Base-by-base conservation (phyloP, 2,113 vertebrate species). In the Oxyruncus cristatus region DNA sequence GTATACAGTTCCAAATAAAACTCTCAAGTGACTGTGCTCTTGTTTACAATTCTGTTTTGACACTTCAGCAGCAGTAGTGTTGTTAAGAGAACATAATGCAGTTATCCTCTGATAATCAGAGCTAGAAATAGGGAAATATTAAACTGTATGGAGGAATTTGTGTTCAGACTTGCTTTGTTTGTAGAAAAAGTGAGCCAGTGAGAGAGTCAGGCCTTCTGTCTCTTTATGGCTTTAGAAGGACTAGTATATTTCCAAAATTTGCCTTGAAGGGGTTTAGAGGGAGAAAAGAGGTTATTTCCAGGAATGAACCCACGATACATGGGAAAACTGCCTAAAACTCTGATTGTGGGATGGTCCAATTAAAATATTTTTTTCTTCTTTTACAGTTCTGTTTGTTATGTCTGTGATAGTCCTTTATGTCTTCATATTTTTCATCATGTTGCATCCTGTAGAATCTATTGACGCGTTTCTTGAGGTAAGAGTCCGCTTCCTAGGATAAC, bases 351-450 rank as follows among this genome's bases (percentile, higher is more conserved):
- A 39, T 71, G 28, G 33, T 87, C 37, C 14, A 8, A 82, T 62
- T 62, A 84, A 93, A 70, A 8, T 91, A 3, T 11, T 33, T 74
- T 68, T 75, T 76, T 86, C 66, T 96, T 95, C 61, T 95, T 92
- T 97, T 97, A 17, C 97, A 98, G 98, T 97, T 97, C 95, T 97
- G 37, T 98, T 98, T 93, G 97, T 98, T 90, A 6, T 93, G 71
- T 98, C 98, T 85, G 96, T 98, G 92, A 76, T 96, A 83, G 85
- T 97, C 93, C 98, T 98, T 37, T 98, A 97, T 70, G 88, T 97
- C 96, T 98, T 98, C 92, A 96, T 99, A 67, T 95, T 99, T 63
- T 98, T 99, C 98, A 98, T 99, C 98, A 97, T 99, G 98, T 98
- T 99, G 95, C 92, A 98, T 95, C 99, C 98, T 26, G 81, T 99